Conservation (phyloP, 2,888 invertebrate species). For the Rambutsinella grinnellia region DNA sequence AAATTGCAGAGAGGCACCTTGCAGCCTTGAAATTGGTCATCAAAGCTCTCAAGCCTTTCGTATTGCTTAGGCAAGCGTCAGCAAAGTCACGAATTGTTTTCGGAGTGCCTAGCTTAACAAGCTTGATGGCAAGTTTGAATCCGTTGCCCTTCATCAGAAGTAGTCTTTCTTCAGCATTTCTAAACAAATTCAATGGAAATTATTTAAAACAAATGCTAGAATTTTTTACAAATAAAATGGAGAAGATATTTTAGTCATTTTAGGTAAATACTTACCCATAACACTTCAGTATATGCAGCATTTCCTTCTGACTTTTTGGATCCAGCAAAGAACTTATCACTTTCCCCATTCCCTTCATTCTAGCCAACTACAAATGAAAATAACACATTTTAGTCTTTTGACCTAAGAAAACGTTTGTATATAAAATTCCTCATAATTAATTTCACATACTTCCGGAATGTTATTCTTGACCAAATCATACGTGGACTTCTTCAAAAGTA, state of each 20-base stretch:
- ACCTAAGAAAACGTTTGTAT: background rate
- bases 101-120: slow-evolving; percentile 12
- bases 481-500: slow-evolving; percentile 17
- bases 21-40: slow-evolving; percentile 26
- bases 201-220: background rate
- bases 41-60: slow-evolving; percentile 23
- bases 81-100: slow-evolving; percentile 18
- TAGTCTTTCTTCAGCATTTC: slow-evolving; percentile 7
- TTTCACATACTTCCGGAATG: slow-evolving; percentile 27
- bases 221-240: background rate
- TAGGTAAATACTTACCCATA: slow-evolving; percentile 14
- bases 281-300: slow-evolving; percentile 2
- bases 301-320: slow-evolving; percentile 5
- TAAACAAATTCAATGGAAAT: background rate
- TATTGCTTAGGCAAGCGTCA: slow-evolving; percentile 32
- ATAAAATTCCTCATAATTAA: background rate
- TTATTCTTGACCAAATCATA: slow-evolving; percentile 31
- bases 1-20: slow-evolving; percentile 10
- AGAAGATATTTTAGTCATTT: background rate
- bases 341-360: slow-evolving; percentile 46
- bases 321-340: slow-evolving; percentile 25
- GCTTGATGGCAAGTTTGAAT: slow-evolving; percentile 27
- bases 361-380: background rate
- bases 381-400: background rate
- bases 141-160: slow-evolving; percentile 41